Conservation (phyloP, 2,113 vertebrate genomes). For the Anolis sagrei region DNA sequence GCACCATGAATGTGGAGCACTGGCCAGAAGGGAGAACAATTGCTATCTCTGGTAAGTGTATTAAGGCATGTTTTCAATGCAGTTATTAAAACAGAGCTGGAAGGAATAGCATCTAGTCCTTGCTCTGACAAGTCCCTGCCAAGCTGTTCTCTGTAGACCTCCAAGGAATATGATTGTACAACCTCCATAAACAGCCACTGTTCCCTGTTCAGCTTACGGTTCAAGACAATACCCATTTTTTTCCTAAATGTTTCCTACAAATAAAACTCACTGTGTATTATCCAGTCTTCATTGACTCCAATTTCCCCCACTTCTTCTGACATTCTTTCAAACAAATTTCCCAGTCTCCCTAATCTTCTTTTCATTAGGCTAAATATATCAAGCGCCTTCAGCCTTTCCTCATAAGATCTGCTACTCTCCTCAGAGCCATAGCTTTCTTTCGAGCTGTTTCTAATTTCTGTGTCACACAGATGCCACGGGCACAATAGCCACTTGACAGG, state of each 20-base stretch:
- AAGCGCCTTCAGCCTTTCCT: neutral
- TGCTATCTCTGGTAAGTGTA: neutral
- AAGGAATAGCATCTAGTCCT: neutral
- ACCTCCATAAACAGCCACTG: neutral
- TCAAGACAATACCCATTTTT: neutral
- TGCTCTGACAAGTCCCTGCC: neutral
- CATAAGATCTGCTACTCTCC: neutral
- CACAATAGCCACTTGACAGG: neutral
- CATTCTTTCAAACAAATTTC: neutral
- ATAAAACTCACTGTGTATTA: neutral
- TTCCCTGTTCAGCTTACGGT: neutral
- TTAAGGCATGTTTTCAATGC: neutral
- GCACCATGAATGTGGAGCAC: neutral
- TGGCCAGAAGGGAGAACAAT: neutral
- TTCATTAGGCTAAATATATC: neutral
- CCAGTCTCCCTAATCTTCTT: neutral
- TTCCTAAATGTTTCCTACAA: neutral
- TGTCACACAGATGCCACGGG: neutral
- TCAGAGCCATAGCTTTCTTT: neutral
- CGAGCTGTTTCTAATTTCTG: constrained; percentile 6
- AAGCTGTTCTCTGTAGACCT: neutral
- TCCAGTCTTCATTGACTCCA: neutral
- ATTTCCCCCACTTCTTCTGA: neutral
- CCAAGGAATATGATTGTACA: neutral
- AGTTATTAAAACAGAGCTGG: neutral